Percentiles rank a stretch among this genome's conserved stretches.
These are phyloP conservation scores for Microcebus murinus DNA, from an alignment of 2,113 vertebrate species.

Conservation along the genomic window DNA sequence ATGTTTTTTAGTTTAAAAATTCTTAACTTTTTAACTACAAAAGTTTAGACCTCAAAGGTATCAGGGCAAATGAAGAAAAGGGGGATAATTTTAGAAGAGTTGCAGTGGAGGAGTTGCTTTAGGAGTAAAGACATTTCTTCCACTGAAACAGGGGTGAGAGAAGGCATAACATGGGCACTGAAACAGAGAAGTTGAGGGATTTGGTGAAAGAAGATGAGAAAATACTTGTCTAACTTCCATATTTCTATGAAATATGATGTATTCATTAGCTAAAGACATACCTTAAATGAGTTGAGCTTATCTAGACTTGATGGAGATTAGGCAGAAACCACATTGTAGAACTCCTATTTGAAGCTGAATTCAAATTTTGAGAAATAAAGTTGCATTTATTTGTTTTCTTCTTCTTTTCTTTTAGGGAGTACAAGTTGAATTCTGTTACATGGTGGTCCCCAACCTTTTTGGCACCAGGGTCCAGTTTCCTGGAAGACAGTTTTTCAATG, in stretches of 20 bases:
- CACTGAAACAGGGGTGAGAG: background rate
- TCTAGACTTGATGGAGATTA: background rate
- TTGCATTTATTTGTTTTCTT: background rate
- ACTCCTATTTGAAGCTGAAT: background rate
- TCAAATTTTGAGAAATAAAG: slow-evolving; percentile 11
- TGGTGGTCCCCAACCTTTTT: no score
- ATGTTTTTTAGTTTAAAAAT: background rate
- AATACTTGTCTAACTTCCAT: background rate
- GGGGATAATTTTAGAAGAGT: background rate
- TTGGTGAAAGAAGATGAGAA: background rate
- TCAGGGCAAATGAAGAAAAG: background rate
- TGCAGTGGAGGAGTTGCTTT: background rate
- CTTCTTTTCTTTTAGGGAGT: no score
- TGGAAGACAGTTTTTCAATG: no score
- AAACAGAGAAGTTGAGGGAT: background rate
- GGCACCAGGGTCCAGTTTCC: no score
- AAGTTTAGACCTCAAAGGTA: background rate
- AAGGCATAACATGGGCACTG: background rate
- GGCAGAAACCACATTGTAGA: background rate
- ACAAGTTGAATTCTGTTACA: no score
- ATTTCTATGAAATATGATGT: background rate
- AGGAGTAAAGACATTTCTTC: background rate
- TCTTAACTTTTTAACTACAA: background rate
- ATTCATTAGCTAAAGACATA: background rate
- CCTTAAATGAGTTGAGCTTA: background rate